Evolutionary conservation across 2,113 vertebrate species (phyloP).

Genomic region (Cephalophus harveyi): DNA sequence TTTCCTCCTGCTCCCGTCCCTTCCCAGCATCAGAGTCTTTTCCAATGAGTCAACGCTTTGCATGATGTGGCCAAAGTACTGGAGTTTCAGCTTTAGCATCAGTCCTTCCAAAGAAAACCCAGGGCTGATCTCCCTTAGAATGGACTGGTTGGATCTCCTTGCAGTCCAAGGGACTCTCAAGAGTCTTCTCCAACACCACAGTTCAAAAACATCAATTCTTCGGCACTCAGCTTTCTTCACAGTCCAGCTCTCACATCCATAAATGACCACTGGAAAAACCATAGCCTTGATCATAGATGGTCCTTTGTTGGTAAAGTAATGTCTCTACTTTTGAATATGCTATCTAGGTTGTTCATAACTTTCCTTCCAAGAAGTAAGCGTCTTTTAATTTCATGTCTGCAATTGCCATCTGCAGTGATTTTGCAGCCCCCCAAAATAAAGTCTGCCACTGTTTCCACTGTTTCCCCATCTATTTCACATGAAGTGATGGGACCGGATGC

Average conservation of each 20-base stretch:
- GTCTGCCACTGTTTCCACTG: neutral
- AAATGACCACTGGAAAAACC: neutral
- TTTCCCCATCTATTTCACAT: neutral
- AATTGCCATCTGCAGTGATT: neutral
- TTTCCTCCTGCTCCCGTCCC: rapidly evolving
- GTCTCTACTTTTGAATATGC: neutral
- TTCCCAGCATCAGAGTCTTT: neutral
- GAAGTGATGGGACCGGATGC: neutral
- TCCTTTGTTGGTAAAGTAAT: neutral
- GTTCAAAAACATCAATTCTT: neutral
- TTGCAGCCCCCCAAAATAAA: rapidly evolving
- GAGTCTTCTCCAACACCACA: neutral
- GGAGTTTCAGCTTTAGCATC: neutral
- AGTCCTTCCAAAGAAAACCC: neutral
- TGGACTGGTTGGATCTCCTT: neutral
- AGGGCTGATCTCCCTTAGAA: neutral
- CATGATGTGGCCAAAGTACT: neutral
- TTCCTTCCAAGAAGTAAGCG: rapidly evolving
- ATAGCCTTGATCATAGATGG: neutral
- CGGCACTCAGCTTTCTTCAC: rapidly evolving
- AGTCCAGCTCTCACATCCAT: neutral
- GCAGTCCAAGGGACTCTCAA: neutral
- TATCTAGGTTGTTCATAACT: neutral
- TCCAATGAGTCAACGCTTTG: rapidly evolving
- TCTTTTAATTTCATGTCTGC: neutral